Evolutionary conservation across 2,797 vertebrate genomes (phyloP), one percentile per base, ranked within the genome.

Genomic region (Anguilla marmorata): DNA sequence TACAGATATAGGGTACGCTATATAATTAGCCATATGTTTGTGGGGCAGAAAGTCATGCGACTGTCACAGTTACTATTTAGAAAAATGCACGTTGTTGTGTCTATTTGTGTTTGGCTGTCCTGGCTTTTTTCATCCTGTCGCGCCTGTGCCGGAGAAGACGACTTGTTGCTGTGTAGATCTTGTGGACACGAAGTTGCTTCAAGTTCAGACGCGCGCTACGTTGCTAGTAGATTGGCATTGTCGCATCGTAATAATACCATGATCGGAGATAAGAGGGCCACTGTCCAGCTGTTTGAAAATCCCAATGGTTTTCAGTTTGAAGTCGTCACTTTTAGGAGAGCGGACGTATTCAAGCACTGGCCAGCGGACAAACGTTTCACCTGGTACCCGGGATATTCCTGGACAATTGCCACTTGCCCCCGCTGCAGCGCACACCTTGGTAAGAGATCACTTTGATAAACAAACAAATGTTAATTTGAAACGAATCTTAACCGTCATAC

Each of bases 391-490:
- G 93, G 94, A 0, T 93, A 90, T 87, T 89, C 94, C 0, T 94
- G 93, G 95, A 94, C 93, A 2, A 9, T 92, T 52, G 92, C 93
- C 84, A 94, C 94, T 7, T 95, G 95, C 69, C 95, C 95, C 0
- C 54, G 93, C 52, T 93, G 94, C 87, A 80, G 90, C 9, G 86
- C 89, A 80, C 92, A 95, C 84, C 88, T 94, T 84, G 95, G 95
- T 92, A 33, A 52, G 6, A 27, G 6, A 19, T n/a, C 33, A 66
- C 7, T 16, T 33, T 84, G 24, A 66, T 19, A 58, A 58, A 14
- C 56, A 58, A 69, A 8, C 63, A 69, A 27, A 69, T 69, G 6
- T 24, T 7, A 24, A 69, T n/a, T 69, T 69, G 7, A 9, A 27
- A 8, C 24, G n/a, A 7, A 58, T 58, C 56, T 58, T 16, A 58